A percentile compares a stretch with the other conserved stretches of the same genome.
These are phyloP conservation scores for Tigriopus californicus DNA, from an alignment of 2,888 invertebrate genomes.

Conservation along the genomic window DNA sequence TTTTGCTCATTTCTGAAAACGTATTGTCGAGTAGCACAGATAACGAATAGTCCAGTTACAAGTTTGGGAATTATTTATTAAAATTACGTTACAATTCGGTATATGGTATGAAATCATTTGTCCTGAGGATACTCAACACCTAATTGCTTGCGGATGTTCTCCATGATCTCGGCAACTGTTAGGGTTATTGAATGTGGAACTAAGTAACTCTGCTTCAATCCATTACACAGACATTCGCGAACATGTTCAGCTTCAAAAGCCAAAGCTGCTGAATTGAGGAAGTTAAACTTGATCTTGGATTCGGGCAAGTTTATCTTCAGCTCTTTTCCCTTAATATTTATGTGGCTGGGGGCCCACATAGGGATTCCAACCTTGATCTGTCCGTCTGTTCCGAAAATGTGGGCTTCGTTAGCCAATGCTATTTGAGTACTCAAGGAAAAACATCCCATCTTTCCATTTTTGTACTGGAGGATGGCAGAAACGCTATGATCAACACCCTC, in stretches of 20 bases:
- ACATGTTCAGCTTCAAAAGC: conserved; percentile 59
- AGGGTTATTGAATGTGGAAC: conserved; percentile 63
- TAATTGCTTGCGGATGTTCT: conserved; percentile 47
- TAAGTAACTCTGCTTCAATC: conserved; percentile 45
- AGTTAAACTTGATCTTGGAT: conserved; percentile 51
- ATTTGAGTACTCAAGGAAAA: conserved; percentile 26
- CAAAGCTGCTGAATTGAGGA: conserved; percentile 50
- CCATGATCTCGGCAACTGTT: conserved; percentile 47
- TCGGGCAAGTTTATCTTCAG: conserved; percentile 15
- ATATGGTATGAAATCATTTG: conserved; percentile 35
- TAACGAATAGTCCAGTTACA: no score
- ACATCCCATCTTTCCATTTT: background rate
- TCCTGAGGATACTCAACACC: conserved; percentile 41
- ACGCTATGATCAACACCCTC: conserved; percentile 50
- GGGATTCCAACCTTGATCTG: conserved; percentile 29
- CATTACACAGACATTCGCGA: conserved; percentile 45
- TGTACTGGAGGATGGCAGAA: conserved; percentile 44
- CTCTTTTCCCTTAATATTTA: background rate
- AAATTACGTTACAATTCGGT: no score
- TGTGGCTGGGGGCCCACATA: background rate
- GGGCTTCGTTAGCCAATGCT: conserved; percentile 41
- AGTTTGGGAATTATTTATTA: no score
- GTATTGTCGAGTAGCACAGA: no score
- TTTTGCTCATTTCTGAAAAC: no score
- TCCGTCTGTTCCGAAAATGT: conserved; percentile 48